Evolutionary conservation across 2,888 invertebrate genomes (phyloP).

Genomic region (Metallyticus violacea): DNA sequence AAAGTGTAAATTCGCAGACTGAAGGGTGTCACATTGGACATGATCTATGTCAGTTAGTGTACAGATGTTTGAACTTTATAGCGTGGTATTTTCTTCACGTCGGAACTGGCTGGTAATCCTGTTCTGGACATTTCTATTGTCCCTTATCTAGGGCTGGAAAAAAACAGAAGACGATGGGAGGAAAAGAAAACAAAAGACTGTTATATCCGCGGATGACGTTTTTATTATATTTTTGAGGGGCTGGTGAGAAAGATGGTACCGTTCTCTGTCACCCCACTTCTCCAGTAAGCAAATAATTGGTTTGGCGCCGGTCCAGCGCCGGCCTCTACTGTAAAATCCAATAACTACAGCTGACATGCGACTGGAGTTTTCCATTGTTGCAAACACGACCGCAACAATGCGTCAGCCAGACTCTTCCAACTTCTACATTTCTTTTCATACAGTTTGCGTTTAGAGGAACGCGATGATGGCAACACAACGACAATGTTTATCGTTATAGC

Average conservation of each 20-base stretch:
- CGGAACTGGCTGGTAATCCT: background rate
- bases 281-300: background rate
- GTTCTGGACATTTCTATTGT: background rate
- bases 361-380: background rate
- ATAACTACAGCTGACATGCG: background rate
- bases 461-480: too few relatives aligned
- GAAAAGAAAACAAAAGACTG: background rate
- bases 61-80: background rate
- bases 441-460: too few relatives aligned
- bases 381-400: background rate
- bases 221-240: background rate
- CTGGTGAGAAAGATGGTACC: background rate
- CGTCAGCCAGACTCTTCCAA: background rate
- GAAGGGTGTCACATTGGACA: too few relatives aligned
- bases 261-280: too few relatives aligned
- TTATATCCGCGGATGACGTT: background rate
- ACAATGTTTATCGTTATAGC: too few relatives aligned
- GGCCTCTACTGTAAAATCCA: background rate
- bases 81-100: background rate
- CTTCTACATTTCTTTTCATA: too few relatives aligned
- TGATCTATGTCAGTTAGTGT: background rate
- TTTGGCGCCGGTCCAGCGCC: background rate
- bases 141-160: background rate
- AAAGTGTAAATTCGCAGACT: too few relatives aligned
- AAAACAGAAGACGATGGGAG: background rate